Base-by-base conservation (phyloP, 2,797 vertebrate species). In the Tenualosa thibaudeaui region DNA sequence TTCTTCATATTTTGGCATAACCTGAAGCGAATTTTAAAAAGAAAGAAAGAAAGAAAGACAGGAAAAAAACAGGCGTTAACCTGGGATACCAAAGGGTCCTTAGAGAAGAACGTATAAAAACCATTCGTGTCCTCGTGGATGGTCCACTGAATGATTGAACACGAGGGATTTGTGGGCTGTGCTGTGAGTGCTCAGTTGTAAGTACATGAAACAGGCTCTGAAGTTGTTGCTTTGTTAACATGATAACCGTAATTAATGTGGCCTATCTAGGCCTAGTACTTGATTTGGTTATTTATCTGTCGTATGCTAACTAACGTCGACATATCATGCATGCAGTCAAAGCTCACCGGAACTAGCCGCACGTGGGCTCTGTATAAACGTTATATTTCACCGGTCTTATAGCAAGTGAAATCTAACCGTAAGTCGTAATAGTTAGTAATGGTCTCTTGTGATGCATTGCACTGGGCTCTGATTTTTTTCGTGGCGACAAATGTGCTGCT, bases 361-460 rank as follows among this genome's bases (percentile, higher is more conserved):
- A 51, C 50, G 2, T 51, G 50, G 7, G 50, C 1, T 51, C 8
- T 2, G 50, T 7, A 2, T 1, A 5, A 51, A 51, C 50, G 2
- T 12, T 31, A 31, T 31, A 31, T 31, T 31, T 31, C 31, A 31
- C 31, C 50, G 9, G 9, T 51, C 8, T 12, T 9, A 51, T 51
- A 1, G 50, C 50, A 9, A 2, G 9, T 9, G 62, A 12, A 31
- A 9, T 26, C 0, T 26, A 68, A 68, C 26, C 58, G 58, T 62
- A 51, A 12, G 8, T 46, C n/a, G 24, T 56, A 22, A 19, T 54
- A n/a, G 58, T 62, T 24, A 24, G n/a, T 17, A 75, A 5, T 43
- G 0, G 40, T 88, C 90, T 94, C 93, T 91, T 49, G 50, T 95
- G 95, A 95, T 95, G 94, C 90, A 88, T 12, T 89, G 94, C 95